phyloP scores from a whole-genome alignment of 2,113 vertebrate genomes.

The Macrotis lagotis region DNA sequence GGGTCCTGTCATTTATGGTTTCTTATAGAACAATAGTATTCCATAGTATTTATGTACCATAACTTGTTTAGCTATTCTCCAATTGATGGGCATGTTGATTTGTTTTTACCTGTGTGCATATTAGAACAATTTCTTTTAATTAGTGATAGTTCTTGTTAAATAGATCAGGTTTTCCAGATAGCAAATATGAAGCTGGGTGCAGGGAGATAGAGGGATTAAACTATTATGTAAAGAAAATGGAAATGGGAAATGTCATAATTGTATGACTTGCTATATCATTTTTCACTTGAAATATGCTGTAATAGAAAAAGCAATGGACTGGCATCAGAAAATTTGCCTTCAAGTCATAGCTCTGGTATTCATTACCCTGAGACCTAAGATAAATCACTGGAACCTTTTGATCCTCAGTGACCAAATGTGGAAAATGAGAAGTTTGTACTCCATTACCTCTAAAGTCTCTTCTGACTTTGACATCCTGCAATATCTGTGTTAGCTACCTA shows the following conservation, averaged over 20 bases:
- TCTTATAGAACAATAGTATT: too few relatives aligned
- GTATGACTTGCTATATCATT: neutral
- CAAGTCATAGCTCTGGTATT: neutral
- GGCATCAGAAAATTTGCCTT: neutral
- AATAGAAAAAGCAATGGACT: neutral
- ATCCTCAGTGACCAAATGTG: neutral
- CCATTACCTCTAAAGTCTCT: neutral
- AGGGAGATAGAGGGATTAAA: neutral
- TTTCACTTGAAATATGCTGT: neutral
- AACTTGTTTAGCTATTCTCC: too few relatives aligned
- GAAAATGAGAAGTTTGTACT: neutral
- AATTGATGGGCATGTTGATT: too few relatives aligned
- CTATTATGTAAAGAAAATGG: neutral
- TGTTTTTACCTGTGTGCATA: neutral
- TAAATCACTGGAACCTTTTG: neutral
- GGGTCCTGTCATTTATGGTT: too few relatives aligned
- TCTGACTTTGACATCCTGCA: neutral
- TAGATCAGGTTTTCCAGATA: neutral
- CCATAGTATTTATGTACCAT: too few relatives aligned
- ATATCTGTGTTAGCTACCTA: neutral
- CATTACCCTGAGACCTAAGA: neutral
- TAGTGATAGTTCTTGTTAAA: neutral
- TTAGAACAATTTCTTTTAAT: neutral
- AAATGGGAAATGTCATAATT: neutral
- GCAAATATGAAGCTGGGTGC: neutral